Evolutionary conservation across 2,888 invertebrate species (phyloP).

Genomic region (Lasioglossum pauxillum): DNA sequence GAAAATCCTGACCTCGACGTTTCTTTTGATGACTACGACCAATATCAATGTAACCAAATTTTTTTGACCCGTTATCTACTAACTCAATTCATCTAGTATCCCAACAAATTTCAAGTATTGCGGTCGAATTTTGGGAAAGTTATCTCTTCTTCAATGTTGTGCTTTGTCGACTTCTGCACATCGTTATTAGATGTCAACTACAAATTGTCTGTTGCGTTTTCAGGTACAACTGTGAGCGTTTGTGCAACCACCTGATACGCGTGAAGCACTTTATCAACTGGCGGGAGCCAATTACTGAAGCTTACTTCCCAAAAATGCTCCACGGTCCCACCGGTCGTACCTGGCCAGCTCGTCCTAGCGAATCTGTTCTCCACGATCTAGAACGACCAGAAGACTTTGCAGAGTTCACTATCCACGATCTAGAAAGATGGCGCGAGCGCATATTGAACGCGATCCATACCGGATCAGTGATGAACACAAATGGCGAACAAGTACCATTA

Average conservation of each 20-base stretch:
- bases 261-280: constrained; percentile 88
- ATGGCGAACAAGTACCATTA: constrained; percentile 86
- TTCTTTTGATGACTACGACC: too few relatives aligned
- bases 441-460: constrained; percentile 90
- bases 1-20: too few relatives aligned
- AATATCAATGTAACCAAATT: too few relatives aligned
- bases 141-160: background rate
- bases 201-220: constrained; percentile 17
- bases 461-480: constrained; percentile 86
- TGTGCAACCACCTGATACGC: constrained; percentile 89
- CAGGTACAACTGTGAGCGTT: constrained; percentile 91
- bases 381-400: constrained; percentile 89
- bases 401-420: constrained; percentile 88
- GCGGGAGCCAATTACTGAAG: constrained; percentile 90
- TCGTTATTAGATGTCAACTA: constrained; percentile 53
- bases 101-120: constrained; percentile 87
- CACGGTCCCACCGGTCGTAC: constrained; percentile 90
- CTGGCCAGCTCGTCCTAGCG: constrained; percentile 90
- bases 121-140: background rate
- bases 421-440: constrained; percentile 92
- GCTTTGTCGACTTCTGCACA: constrained; percentile 81
- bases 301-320: constrained; percentile 94
- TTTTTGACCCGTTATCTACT: background rate
- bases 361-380: constrained; percentile 87
- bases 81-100: constrained; percentile 87